Base-by-base conservation (phyloP, 2,797 vertebrate species). In the Ibycter americanus region DNA sequence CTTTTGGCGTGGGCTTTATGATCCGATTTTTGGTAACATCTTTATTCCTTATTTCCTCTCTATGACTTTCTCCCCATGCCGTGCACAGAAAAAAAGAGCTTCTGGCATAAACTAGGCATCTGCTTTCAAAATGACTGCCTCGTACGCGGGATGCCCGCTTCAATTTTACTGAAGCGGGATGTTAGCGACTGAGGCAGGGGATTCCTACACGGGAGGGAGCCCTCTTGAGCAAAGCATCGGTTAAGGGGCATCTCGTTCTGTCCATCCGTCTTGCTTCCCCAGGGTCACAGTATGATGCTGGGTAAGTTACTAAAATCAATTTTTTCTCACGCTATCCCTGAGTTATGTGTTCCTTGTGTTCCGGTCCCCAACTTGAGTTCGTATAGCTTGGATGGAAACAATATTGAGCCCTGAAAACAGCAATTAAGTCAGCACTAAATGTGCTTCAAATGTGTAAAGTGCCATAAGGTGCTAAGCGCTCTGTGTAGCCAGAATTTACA, bases 181-280 rank as follows among this genome's bases (percentile, higher is more conserved):
- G 17, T 54, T 54, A 81, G 68, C 0, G 0, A 74, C 46, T 34
- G 56, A 55, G 44, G 49, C 1, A 2, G 31, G 52, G 15, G 16
- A 38, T 80, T 87, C 31, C 38, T 76, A 16, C 3, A 47, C 20
- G 40, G 9, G 19, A 83, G 17, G 11, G 63, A 59, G 21, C 32
- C 17, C 34, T 73, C 47, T 70, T 42, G 38, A 85, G 52, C 27
- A 83, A 68, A 74, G 17, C 42, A 26, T 2, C 82, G n/a, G 31
- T 73, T 65, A 77, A 49, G 71, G 23, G 26, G 9, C 17, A 32
- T 58, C 46, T 56, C 5, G 2, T 91, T 90, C 63, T 93, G 67
- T 72, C 40, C 63, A 15, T 51, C 38, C 27, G 13, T 82, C 27
- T 55, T 91, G 83, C 29, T 86, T 82, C 26, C 38, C 20, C 32